Evolutionary conservation across 2,888 invertebrate species (phyloP), one percentile per base, ranked within the genome.

Genomic region (Dorcus hopei): DNA sequence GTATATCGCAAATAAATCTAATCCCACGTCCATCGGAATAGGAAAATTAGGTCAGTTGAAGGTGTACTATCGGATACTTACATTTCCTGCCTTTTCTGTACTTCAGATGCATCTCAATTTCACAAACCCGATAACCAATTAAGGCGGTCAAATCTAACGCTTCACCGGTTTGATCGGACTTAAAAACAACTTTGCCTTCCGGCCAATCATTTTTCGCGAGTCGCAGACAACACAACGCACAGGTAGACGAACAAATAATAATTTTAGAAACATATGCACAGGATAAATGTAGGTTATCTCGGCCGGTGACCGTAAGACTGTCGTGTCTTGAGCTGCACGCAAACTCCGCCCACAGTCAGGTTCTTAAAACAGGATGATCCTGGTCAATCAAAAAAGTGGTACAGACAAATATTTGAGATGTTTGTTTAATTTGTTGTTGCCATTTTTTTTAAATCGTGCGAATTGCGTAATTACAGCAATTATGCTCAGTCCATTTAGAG

Each of bases 301-400:
- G 69, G 68, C 66, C 69, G 68, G 68, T 68, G 69, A 70, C 68
- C 68, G 68, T 57, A 61, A 65, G 67, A 65, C 64, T 67, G 69
- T 64, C 65, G 66, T 67, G 65, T 60, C 62, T 52, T 63, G 66
- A 64, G 65, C 66, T 68, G 68, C 66, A 68, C 65, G 68, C 64
- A 63, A 67, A 69, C 67, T 66, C 67, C 67, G 65, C 65, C 69
- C 52, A 61, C 61, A 52, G 64, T 59, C 65, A 57, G 51, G 47
- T 57, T 57, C 57, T 57, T 57, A 33, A 52, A 51, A 52, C 57
- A 51, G 57, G 57, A 57, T 47, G 57, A 57, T 66, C 64, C 43
- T 41, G 11, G 43, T 39, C 58, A 16, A 23, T 23, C 45, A 19
- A 33, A 33, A 33, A 33, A 33, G 26, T 33, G 26, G 26, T 7